Base-by-base conservation (phyloP, 2,888 invertebrate species). In the Cantharis flavilabris region DNA sequence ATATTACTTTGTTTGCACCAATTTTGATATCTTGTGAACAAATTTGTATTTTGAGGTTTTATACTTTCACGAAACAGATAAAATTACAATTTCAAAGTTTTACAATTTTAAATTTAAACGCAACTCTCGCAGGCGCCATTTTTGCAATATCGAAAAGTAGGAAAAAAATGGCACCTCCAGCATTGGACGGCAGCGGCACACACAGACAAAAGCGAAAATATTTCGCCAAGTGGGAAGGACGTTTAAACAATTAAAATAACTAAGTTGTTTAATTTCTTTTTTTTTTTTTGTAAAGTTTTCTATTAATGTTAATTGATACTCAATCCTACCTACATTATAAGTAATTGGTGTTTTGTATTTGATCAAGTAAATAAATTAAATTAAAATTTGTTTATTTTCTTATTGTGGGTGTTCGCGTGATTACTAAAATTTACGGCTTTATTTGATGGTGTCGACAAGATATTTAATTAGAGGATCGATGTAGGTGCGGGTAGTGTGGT, bases 391-490 rank as follows among this genome's bases (percentile, higher is more conserved):
- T 81, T 81, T 80, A 80, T 82, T 80, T 79, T 76, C 75, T 72
- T 76, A 75, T 28, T 67, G 75, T 71, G 77, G 80, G 82, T 82
- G 84, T 84, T 84, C 82, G 82, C 84, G 83, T 83, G 82, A 83
- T 83, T 84, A 82, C 80, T 79, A 81, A 83, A 85, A 86, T 86
- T 86, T 86, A 86, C 85, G 85, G 83, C 85, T 86, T 84, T 84
- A 86, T 85, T 85, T 84, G 83, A 83, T 80, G 83, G 83, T 86
- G 86, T 86, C 85, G 85, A 86, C 86, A 85, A 84, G 86, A 85
- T 84, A 86, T 86, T 86, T 86, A 86, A 86, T 86, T 86, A 86
- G 86, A 83, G 84, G 84, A 83, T 83, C 82, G 84, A 83, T 85
- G 85, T 85, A 85, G 85, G 85, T 85, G 85, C 85, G 85, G 85